Evolutionary conservation across 2,797 vertebrate species (phyloP).

Genomic region (Cyprinella venusta): DNA sequence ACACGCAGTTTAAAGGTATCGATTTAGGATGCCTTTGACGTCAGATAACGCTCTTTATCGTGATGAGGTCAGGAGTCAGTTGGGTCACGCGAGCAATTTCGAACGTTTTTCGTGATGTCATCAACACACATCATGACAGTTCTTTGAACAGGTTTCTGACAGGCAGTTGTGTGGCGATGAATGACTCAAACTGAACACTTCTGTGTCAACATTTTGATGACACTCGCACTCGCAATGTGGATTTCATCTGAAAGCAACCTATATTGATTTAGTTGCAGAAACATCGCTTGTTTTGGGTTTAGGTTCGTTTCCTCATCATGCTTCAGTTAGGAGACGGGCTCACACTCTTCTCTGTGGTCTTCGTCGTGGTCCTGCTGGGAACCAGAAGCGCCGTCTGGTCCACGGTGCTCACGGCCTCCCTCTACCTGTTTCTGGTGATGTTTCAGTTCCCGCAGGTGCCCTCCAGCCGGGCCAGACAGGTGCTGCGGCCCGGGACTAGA

Average conservation of each 20-base stretch:
- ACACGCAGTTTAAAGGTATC: neutral
- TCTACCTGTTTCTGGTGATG: slow-evolving; percentile 81
- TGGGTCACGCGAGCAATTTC: neutral
- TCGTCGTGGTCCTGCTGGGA: slow-evolving; percentile 74
- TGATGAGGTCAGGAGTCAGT: neutral
- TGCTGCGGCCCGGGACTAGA: slow-evolving; percentile 77
- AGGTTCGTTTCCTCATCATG: slow-evolving; percentile 67
- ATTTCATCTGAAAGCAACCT: neutral
- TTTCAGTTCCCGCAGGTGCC: slow-evolving; percentile 84
- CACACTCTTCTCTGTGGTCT: slow-evolving; percentile 75
- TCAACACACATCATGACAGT: neutral
- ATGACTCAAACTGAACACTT: neutral
- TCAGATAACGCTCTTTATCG: neutral
- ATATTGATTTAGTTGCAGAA: neutral
- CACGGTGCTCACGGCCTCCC: slow-evolving; percentile 72
- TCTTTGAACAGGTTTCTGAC: neutral
- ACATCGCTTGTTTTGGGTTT: neutral
- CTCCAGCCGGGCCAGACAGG: slow-evolving; percentile 73
- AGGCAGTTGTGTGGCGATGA: neutral
- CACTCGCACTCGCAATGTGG: neutral
- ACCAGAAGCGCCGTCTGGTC: slow-evolving; percentile 84
- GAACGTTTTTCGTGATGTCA: neutral
- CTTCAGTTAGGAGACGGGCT: slow-evolving; percentile 81
- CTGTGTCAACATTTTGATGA: neutral
- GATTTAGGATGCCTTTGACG: neutral